Percentiles rank a stretch among this genome's conserved stretches.
phyloP scores from a whole-genome alignment of 2,113 vertebrate species.

The Piprites chloris region DNA sequence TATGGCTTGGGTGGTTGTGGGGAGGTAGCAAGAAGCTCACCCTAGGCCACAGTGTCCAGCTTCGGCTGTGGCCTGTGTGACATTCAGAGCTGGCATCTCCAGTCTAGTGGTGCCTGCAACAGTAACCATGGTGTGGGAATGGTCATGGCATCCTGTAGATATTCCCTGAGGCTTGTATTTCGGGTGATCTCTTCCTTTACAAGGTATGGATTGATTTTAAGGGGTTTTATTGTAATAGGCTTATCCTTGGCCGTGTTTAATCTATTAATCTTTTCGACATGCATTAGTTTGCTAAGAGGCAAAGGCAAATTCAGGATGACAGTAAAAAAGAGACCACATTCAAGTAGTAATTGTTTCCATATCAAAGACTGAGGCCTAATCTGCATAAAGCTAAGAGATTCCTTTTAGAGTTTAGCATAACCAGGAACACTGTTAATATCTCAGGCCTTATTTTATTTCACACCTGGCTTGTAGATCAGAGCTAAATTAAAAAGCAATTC shows the following conservation, averaged over 20 bases:
- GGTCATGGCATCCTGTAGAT: not conserved
- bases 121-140: not conserved
- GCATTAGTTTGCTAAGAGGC: conserved; percentile 35
- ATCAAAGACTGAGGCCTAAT: not conserved
- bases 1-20: not conserved
- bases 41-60: not conserved
- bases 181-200: conserved; percentile 46
- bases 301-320: conserved; percentile 39
- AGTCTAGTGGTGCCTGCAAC: not conserved
- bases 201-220: conserved; percentile 55
- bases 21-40: not conserved
- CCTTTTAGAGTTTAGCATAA: not conserved
- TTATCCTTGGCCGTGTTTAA: conserved; percentile 48
- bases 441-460: not conserved
- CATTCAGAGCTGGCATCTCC: not conserved
- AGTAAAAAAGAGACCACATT: conserved; percentile 48
- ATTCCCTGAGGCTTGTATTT: not conserved
- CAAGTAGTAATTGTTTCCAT: conserved; percentile 20
- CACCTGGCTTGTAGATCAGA: not conserved
- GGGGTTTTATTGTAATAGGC: conserved; percentile 45
- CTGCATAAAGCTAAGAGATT: not conserved
- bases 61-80: not conserved
- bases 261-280: conserved; percentile 59
- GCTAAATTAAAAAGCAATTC: not conserved
- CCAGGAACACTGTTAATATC: not conserved